A percentile compares a stretch with the other conserved stretches of the same genome.
phyloP scores from a whole-genome alignment of 2,888 invertebrate genomes.

The Catocala nupta region DNA sequence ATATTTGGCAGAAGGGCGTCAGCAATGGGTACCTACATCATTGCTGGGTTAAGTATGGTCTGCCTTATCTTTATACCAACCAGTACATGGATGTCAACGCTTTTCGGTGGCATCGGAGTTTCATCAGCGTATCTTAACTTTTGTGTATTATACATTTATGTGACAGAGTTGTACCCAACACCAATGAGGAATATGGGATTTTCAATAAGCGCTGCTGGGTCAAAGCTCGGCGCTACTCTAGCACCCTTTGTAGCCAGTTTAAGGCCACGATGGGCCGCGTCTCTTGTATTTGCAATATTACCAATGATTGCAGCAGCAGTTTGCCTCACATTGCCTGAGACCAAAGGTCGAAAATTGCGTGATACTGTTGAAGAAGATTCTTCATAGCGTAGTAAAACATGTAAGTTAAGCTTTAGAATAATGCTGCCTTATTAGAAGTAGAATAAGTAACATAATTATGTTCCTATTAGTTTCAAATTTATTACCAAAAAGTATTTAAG shows the following conservation, averaged over 20 bases:
- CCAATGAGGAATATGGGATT: slow-evolving; percentile 69
- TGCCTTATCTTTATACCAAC: slow-evolving; percentile 55
- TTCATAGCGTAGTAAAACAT: slow-evolving; percentile 27
- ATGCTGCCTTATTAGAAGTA: background rate
- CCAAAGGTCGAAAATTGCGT: slow-evolving; percentile 66
- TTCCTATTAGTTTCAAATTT: slow-evolving; percentile 2
- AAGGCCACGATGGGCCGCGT: slow-evolving; percentile 63
- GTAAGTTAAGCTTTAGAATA: background rate
- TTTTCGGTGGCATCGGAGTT: slow-evolving; percentile 57
- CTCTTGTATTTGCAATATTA: slow-evolving; percentile 61
- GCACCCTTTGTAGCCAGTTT: slow-evolving; percentile 67
- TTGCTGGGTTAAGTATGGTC: slow-evolving; percentile 55
- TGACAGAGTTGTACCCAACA: slow-evolving; percentile 71
- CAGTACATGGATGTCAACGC: slow-evolving; percentile 52
- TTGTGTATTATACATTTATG: slow-evolving; percentile 57
- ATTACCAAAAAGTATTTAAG: background rate
- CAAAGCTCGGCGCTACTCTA: slow-evolving; percentile 65
- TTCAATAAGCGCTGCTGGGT: slow-evolving; percentile 60
- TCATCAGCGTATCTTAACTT: slow-evolving; percentile 50
- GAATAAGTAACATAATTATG: too few species aligned
- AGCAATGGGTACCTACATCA: slow-evolving; percentile 39
- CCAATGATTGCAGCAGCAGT: slow-evolving; percentile 61
- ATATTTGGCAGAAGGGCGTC: slow-evolving; percentile 57
- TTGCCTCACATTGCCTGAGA: slow-evolving; percentile 67
- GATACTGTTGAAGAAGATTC: slow-evolving; percentile 58